Evolutionary conservation across 2,888 invertebrate genomes (phyloP).

Genomic region (Limulus polyphemus): DNA sequence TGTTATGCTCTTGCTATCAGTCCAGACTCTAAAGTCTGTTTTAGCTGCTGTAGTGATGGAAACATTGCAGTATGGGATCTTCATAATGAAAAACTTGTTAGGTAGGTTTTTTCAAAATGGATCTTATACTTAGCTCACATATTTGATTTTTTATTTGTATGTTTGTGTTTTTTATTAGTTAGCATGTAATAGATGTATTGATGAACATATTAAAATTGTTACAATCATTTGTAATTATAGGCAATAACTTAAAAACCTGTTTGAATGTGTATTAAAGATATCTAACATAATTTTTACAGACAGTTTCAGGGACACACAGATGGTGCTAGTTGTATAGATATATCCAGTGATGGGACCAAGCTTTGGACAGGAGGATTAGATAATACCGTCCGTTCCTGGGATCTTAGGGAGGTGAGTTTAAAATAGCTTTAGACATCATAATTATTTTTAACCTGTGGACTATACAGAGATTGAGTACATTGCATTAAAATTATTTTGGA

Average conservation of each 20-base stretch:
- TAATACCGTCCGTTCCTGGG: slow-evolving; percentile 90
- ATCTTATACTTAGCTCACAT: no score
- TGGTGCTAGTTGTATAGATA: slow-evolving; percentile 93
- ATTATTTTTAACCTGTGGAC: no score
- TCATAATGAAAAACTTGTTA: slow-evolving; percentile 75
- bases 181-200: no score
- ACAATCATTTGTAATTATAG: no score
- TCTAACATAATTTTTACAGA: slow-evolving; percentile 18
- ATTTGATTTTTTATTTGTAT: no score
- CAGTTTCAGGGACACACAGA: slow-evolving; percentile 71
- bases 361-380: slow-evolving; percentile 93
- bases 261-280: no score
- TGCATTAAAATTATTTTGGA: no score
- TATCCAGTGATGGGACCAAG: slow-evolving; percentile 78
- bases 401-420: slow-evolving; percentile 53
- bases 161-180: no score
- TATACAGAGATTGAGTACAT: no score
- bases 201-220: no score
- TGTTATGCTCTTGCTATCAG: slow-evolving; percentile 95
- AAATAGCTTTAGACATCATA: not conserved
- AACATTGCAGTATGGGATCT: slow-evolving; percentile 95
- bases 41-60: slow-evolving; percentile 93
- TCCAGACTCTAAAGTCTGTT: slow-evolving; percentile 91
- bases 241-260: no score
- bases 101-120: no score